Base-by-base conservation (phyloP, 2,797 vertebrate species). In the Oryzias sinensis region DNA sequence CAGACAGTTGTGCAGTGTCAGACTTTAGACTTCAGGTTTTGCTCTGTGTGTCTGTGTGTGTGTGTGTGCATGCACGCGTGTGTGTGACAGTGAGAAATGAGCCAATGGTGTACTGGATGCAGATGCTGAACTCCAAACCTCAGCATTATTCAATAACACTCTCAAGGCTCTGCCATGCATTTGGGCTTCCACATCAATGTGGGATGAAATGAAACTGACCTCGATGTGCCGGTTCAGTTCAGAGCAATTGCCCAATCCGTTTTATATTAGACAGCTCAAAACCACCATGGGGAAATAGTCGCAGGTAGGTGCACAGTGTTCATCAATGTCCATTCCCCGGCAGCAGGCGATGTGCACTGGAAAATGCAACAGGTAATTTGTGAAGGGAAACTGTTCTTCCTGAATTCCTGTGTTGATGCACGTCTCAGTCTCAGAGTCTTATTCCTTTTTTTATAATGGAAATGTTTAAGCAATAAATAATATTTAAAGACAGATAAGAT, bases 1-100 rank as follows among this genome's bases (percentile, higher is more conserved):
- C 33, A 51, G 76, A 71, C 78, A 75, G 76, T 66, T 79, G 74
- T 81, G 81, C 79, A 70, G 79, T 6, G 74, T 84, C 79, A 84
- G 81, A 59, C 57, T 59, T 75, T 65, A 61, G 13, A 68, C 53
- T 25, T 44, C 9, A 29, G 43, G 50, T 57, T 14, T 49, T 54
- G 42, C 1, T 22, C 41, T 59, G 67, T 59, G 56, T 57, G 63
- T 56, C n/a, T 48, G 68, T 2, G 18, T 42, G 48, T 33, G 43
- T 53, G 67, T 50, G 52, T 58, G 53, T 56, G 48, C 50, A 47
- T 53, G 13, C 42, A 57, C 1, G 14, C 25, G 48, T 46, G 45
- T 47, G 53, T 56, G 65, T 41, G 53, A 27, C 24, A 27, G 49
- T 9, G 49, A 14, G 41, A 17, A 46, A 33, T 1, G 25, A 47